phyloP scores from a whole-genome alignment of 2,113 vertebrate genomes.

The Rhadina sibilatrix region DNA sequence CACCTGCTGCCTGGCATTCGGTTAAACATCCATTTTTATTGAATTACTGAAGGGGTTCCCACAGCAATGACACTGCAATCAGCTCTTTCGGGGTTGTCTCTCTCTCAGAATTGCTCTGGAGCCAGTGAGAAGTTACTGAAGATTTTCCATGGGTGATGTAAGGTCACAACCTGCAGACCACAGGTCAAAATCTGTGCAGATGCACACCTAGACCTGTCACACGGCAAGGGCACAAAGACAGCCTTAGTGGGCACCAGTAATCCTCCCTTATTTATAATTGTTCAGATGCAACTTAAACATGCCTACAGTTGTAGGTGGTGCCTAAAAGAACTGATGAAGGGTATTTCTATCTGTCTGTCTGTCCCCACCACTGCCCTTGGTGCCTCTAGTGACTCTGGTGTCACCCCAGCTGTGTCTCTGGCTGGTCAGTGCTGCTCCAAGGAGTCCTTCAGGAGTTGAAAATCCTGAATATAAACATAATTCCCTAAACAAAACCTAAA shows the following conservation, averaged over 20 bases:
- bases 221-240: background rate
- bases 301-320: background rate
- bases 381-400: background rate
- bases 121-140: background rate
- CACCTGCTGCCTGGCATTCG: background rate
- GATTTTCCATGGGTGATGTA: background rate
- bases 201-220: background rate
- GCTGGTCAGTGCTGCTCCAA: background rate
- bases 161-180: background rate
- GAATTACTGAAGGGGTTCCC: background rate
- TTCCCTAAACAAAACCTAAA: background rate
- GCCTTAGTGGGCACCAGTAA: background rate
- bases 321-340: background rate
- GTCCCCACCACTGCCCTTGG: accelerated
- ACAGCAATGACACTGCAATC: background rate
- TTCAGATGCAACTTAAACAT: background rate
- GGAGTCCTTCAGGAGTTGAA: background rate
- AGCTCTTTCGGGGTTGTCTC: background rate
- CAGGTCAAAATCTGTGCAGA: background rate
- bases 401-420: background rate
- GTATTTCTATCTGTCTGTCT: background rate
- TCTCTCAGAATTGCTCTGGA: background rate
- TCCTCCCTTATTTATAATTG: background rate
- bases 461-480: background rate
- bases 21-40: background rate